A percentile compares a stretch with the other conserved stretches of the same genome.
Conservation (phyloP, 2,888 invertebrate species). For the Teleogryllus oceanicus region DNA sequence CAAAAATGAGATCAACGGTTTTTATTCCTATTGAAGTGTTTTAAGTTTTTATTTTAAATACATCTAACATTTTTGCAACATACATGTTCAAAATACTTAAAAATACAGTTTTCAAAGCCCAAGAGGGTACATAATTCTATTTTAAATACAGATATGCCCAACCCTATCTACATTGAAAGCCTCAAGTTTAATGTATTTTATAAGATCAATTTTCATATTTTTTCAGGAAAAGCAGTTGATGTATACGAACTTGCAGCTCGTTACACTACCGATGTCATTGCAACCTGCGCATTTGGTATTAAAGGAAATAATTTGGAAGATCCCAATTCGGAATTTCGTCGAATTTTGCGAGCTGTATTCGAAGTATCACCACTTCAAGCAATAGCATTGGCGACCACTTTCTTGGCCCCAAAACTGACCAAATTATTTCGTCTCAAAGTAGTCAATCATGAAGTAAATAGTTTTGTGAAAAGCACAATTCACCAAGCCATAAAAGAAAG, state of each 20-base stretch:
- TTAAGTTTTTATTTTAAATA: no score
- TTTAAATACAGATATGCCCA: no score
- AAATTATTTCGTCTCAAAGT: neutral
- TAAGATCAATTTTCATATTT: neutral
- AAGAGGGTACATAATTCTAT: no score
- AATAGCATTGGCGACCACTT: neutral
- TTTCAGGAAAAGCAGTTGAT: neutral
- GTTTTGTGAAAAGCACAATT: neutral
- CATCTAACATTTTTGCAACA: no score
- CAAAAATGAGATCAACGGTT: no score
- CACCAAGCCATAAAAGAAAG: neutral
- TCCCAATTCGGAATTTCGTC: neutral
- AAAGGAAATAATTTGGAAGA: neutral
- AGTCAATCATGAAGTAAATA: neutral
- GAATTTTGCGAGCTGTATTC: neutral
- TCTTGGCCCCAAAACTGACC: neutral
- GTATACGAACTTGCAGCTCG: neutral
- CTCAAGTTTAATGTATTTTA: no score
- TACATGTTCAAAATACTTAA: no score
- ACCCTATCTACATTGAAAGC: no score
- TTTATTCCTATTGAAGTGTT: no score
- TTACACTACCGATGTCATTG: neutral
- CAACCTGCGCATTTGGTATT: neutral
- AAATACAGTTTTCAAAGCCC: no score
- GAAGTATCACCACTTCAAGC: neutral